These are phyloP conservation scores for Drosophila mettleri DNA, from an alignment of 2,888 invertebrate species.

Conservation along the genomic window DNA sequence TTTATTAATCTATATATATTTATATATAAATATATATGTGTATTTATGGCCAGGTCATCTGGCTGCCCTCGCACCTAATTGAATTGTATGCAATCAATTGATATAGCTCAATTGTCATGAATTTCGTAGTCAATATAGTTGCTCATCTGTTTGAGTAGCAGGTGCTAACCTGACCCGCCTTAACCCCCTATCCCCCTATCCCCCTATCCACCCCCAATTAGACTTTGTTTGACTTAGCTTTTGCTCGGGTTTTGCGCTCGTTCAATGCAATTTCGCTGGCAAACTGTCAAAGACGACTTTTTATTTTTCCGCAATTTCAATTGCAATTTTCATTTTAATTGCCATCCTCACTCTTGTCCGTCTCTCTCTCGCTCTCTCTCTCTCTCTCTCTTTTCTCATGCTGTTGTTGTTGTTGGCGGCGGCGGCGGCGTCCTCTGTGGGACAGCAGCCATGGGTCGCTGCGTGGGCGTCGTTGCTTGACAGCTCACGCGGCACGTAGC, in stretches of 20 bases:
- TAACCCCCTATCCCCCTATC: no score
- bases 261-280: slow-evolving; percentile 43
- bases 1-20: slow-evolving; percentile 34
- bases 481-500: slow-evolving; percentile 50
- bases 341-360: no score
- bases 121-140: slow-evolving; percentile 47
- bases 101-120: slow-evolving; percentile 45
- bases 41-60: slow-evolving; percentile 11
- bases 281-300: slow-evolving; percentile 64
- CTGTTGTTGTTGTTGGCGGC: not conserved
- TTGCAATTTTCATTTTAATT: slow-evolving; percentile 56
- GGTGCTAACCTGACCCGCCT: slow-evolving; percentile 29
- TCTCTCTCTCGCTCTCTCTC: not conserved
- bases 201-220: slow-evolving; percentile 17
- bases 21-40: not conserved
- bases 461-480: slow-evolving; percentile 51
- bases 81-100: slow-evolving; percentile 62
- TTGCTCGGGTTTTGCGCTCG: slow-evolving; percentile 23
- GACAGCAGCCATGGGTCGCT: slow-evolving; percentile 12
- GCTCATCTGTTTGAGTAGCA: slow-evolving; percentile 6
- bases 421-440: slow-evolving; percentile 9
- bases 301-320: slow-evolving; percentile 57
- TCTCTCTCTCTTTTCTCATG: not conserved
- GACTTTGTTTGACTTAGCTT: slow-evolving; percentile 26
- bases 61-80: slow-evolving; percentile 48